Evolutionary conservation across 92 coral and sea anemone genomes (phyloP), one percentile per base, ranked within the genome.

Genomic region (Zoanthus sociatus): DNA sequence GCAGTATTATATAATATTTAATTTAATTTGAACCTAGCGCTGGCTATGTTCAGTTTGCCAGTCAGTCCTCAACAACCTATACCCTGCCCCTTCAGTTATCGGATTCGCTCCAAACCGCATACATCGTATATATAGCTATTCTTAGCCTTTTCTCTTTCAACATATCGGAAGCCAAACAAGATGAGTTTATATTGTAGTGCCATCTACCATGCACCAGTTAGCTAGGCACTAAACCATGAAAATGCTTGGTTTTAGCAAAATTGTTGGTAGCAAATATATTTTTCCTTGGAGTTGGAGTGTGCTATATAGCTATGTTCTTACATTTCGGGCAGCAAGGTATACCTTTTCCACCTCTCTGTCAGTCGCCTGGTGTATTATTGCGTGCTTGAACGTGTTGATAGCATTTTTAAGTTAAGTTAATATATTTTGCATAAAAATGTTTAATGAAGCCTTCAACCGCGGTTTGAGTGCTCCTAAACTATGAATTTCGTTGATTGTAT

Each of bases 361-460:
- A 71, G 21, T n/a, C 21, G 69, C 5, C 69, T 44, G 61, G 18
- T 37, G 17, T 9, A 54, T 77, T 30, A 54, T 77, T 30, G 68
- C 82, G 45, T 77, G 82, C 31, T 54, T 54, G 64, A 44, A 53
- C 82, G 68, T 26, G 82, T 77, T 11, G 66, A 77, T 7, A 45
- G 82, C 8, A 30, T 14, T 30, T 14, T 11, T 21, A 48, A 74
- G 78, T 56, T 44, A 54, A 73, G 45, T 50, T 50, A 30, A 77
- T 9, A 10, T 31, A 21, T 47, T 31, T 77, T 51, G 53, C 67
- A 33, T 21, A 54, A 1, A 37, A 21, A 54, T 77, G 82, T 20
- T 54, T 63, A 77, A 12, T 77, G 82, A 77, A 9, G 82, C 82
- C 64, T 30, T 51, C 15, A 64, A 54, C 68, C 6, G 17, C 15